Evolutionary conservation across 1,140 invertebrate species (phyloP).

Genomic region (Lordiphosa collinella): DNA sequence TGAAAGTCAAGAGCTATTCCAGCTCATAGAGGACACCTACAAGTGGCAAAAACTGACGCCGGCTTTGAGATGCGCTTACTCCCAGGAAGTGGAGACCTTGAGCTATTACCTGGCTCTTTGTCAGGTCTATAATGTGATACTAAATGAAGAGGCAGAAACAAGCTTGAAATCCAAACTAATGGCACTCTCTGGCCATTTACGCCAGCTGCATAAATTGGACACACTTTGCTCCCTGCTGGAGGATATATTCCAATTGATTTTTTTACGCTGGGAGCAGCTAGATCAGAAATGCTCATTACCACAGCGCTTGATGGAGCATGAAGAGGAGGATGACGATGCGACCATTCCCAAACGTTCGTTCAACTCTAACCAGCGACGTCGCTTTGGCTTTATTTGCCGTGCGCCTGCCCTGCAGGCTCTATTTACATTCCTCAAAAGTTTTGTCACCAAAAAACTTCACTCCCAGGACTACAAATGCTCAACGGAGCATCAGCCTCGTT

Average conservation of each 20-base stretch:
- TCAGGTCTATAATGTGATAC: conserved; percentile 52
- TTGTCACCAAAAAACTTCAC: conserved; percentile 69
- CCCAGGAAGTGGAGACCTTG: conserved; percentile 52
- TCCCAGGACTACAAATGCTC: conserved; percentile 67
- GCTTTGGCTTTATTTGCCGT: conserved; percentile 68
- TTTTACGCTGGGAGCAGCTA: conserved; percentile 72
- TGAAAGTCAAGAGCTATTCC: conserved; percentile 35
- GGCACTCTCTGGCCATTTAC: conserved; percentile 49
- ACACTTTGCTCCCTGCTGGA: conserved; percentile 59
- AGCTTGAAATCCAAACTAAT: conserved; percentile 32
- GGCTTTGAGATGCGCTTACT: conserved; percentile 28
- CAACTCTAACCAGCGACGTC: conserved; percentile 4
- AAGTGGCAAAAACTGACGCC: conserved; percentile 62
- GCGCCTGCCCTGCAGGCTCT: conserved; percentile 43
- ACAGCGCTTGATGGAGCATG: conserved; percentile 18
- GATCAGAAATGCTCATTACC: conserved; percentile 9
- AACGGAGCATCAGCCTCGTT: conserved; percentile 40
- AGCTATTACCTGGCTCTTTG: conserved; percentile 53
- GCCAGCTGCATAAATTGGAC: conserved; percentile 53
- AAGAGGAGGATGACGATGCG: conserved; percentile 52
- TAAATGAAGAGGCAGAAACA: conserved; percentile 36
- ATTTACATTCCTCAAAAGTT: conserved; percentile 61
- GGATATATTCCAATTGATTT: conserved; percentile 66
- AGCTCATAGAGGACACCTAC: conserved; percentile 41
- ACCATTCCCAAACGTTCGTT: conserved; percentile 14